A percentile compares a stretch with the other conserved stretches of the same genome.
phyloP scores from a whole-genome alignment of 2,888 invertebrate genomes.

The Diarsia mendica region DNA sequence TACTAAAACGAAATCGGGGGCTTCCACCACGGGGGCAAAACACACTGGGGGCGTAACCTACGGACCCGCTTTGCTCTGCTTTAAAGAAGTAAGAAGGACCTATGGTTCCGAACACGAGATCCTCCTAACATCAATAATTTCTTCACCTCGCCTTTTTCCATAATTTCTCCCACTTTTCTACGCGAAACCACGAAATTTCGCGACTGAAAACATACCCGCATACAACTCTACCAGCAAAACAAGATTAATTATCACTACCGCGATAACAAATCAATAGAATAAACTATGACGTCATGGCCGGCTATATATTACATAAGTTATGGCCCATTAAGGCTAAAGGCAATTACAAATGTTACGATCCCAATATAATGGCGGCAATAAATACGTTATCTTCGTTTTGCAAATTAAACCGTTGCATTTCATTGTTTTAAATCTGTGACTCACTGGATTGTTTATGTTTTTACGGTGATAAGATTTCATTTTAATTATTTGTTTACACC shows the following conservation, averaged over 20 bases:
- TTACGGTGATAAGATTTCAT: constrained; percentile 22
- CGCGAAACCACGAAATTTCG: neutral
- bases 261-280: constrained; percentile 49
- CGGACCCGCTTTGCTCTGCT: too few species aligned
- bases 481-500: neutral
- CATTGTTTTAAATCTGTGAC: constrained; percentile 51
- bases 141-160: too few species aligned
- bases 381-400: constrained; percentile 55
- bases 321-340: constrained; percentile 54
- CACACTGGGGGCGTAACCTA: too few species aligned
- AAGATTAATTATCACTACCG: constrained; percentile 21
- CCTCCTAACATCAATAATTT: neutral
- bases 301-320: constrained; percentile 59
- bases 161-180: neutral
- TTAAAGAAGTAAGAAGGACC: too few species aligned
- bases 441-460: constrained; percentile 37
- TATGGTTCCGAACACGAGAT: neutral
- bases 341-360: constrained; percentile 61
- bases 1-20: too few species aligned
- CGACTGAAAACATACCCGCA: neutral
- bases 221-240: neutral
- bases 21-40: too few species aligned
- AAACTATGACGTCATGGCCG: constrained; percentile 42
- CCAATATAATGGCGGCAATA: constrained; percentile 37
- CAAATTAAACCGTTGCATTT: constrained; percentile 50